Evolutionary conservation across 2,797 vertebrate species (phyloP).

Genomic region (Orientallactaga sibirica): DNA sequence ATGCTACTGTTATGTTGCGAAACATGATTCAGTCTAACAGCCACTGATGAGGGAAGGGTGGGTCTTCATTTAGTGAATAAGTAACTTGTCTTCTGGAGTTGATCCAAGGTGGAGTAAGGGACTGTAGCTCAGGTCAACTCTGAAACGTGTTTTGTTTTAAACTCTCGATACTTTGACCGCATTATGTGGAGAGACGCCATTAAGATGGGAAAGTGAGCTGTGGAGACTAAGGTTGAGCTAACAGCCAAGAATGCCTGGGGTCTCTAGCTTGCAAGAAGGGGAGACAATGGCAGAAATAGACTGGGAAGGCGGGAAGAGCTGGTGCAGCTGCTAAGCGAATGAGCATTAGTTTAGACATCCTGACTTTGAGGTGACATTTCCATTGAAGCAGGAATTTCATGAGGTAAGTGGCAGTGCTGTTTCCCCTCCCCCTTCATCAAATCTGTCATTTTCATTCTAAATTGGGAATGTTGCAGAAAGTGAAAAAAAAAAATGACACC

Average conservation of each 20-base stretch:
- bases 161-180: not conserved
- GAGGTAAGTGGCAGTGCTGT: conserved; percentile 44
- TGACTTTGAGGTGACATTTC: conserved; percentile 59
- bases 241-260: not conserved
- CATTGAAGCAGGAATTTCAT: conserved; percentile 63
- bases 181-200: not conserved
- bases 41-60: not conserved
- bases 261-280: conserved; percentile 24
- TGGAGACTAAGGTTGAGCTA: not conserved
- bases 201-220: not conserved
- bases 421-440: conserved; percentile 52
- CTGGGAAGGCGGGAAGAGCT: not conserved
- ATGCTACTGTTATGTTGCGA: not conserved
- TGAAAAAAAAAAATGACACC: conserved; percentile 49
- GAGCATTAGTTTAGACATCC: not conserved
- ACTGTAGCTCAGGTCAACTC: not conserved
- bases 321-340: not conserved
- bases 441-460: conserved; percentile 73
- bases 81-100: conserved; percentile 19
- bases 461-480: conserved; percentile 53
- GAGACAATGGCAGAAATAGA: conserved; percentile 7
- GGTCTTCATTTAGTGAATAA: not conserved
- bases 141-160: conserved; percentile 15
- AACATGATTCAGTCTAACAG: conserved; percentile 9
- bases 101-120: not conserved